phyloP scores from a whole-genome alignment of 2,888 invertebrate genomes.

The Ichneumoninae sp. region DNA sequence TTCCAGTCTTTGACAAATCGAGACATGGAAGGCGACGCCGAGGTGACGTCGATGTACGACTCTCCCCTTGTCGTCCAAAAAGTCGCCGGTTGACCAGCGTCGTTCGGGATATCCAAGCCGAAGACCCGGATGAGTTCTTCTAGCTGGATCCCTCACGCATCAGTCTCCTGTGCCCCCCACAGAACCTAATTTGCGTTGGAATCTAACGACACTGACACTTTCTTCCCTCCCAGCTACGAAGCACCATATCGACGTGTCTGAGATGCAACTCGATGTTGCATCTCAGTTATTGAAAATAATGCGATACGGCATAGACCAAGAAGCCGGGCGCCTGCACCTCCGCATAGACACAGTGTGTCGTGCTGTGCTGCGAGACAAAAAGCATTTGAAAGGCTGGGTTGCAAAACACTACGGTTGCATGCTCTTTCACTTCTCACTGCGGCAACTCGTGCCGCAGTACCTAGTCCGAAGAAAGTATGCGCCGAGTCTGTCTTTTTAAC shows the following conservation, averaged over 20 bases:
- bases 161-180: slow-evolving; percentile 41
- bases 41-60: too few species aligned
- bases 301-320: slow-evolving; percentile 60
- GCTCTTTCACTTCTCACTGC: background rate
- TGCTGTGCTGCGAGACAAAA: background rate
- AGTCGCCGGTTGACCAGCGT: background rate
- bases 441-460: slow-evolving; percentile 21
- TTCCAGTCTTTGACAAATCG: too few species aligned
- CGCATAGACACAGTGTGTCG: too few species aligned
- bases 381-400: background rate
- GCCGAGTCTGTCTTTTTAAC: slow-evolving; percentile 17
- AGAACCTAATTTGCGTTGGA: slow-evolving; percentile 39
- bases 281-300: slow-evolving; percentile 59
- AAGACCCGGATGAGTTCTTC: too few species aligned
- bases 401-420: slow-evolving; percentile 1
- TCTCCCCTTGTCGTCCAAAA: too few species aligned
- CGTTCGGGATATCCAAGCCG: background rate
- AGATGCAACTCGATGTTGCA: slow-evolving; percentile 43
- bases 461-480: slow-evolving; percentile 38
- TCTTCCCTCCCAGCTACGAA: slow-evolving; percentile 51
- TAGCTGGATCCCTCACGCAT: slow-evolving; percentile 10
- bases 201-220: slow-evolving; percentile 46
- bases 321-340: slow-evolving; percentile 51
- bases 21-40: background rate
- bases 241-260: background rate